These are phyloP conservation scores for Antheraea pernyi DNA, from an alignment of 1,140 invertebrate species.

Conservation along the genomic window DNA sequence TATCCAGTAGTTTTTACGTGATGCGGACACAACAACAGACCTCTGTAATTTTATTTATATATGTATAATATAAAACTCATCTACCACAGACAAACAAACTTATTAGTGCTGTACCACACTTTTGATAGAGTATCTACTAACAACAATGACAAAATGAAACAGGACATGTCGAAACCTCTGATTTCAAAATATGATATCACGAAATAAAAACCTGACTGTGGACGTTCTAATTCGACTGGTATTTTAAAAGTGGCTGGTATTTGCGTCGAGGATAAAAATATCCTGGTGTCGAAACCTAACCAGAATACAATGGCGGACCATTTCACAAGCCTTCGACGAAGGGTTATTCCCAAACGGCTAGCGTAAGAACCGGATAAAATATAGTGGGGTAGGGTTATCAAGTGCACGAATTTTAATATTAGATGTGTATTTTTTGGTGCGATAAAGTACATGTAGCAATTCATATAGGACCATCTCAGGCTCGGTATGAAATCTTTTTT, in stretches of 20 bases:
- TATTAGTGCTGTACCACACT: too few species aligned
- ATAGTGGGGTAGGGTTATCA: not conserved
- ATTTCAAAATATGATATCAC: too few species aligned
- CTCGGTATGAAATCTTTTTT: too few species aligned
- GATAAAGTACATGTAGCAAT: too few species aligned
- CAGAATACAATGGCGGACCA: not conserved
- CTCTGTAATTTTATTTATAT: too few species aligned
- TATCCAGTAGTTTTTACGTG: too few species aligned
- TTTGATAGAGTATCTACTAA: too few species aligned
- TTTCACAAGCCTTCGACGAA: slow-evolving; percentile 2
- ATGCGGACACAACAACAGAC: too few species aligned
- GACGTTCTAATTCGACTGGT: not conserved
- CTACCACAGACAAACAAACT: too few species aligned
- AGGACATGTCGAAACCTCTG: not conserved
- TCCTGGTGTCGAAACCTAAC: not conserved
- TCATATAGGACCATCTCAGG: too few species aligned
- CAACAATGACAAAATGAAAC: not conserved
- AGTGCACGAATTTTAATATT: not conserved
- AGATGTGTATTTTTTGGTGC: too few species aligned
- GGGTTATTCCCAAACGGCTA: not conserved
- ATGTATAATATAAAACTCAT: too few species aligned
- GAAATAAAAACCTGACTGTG: not conserved
- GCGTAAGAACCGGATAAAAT: slow-evolving; percentile 2
- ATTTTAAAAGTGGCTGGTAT: not conserved
- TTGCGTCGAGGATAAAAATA: not conserved